Percentiles rank a stretch among this genome's conserved stretches.
These are phyloP conservation scores for Paragorgia papillata DNA, from an alignment of 92 coral and sea anemone genomes.

Conservation along the genomic window DNA sequence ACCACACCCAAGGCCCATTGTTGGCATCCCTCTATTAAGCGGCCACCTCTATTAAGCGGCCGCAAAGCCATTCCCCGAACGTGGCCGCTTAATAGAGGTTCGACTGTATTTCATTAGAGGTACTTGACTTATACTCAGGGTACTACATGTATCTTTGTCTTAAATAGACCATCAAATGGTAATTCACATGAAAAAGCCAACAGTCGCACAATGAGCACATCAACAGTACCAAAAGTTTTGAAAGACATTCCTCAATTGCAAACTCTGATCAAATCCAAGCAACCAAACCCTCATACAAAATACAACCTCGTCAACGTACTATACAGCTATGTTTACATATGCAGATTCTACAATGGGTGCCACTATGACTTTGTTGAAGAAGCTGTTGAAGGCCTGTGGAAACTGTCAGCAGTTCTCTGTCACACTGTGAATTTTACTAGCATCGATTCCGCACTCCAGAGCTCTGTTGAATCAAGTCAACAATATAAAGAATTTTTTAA, in stretches of 20 bases:
- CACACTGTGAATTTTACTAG: slow-evolving; percentile 72
- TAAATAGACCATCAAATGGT: too few relatives aligned
- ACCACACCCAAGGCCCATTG: too few relatives aligned
- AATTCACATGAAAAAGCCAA: neutral
- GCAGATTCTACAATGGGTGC: slow-evolving; percentile 84
- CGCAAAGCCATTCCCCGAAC: too few relatives aligned
- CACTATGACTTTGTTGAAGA: slow-evolving; percentile 68
- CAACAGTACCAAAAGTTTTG: slow-evolving; percentile 43
- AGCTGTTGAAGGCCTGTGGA: slow-evolving; percentile 60
- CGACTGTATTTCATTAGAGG: too few relatives aligned
- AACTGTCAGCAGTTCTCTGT: slow-evolving; percentile 72
- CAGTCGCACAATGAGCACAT: neutral
- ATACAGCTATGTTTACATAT: slow-evolving; percentile 78
- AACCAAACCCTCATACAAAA: slow-evolving; percentile 60
- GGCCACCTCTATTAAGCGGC: too few relatives aligned
- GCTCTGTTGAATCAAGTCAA: slow-evolving; percentile 60
- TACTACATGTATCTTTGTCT: too few relatives aligned
- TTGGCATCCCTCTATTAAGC: too few relatives aligned
- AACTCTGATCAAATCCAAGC: slow-evolving; percentile 48
- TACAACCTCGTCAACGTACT: slow-evolving; percentile 75
- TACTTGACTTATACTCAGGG: too few relatives aligned
- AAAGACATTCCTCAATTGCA: slow-evolving; percentile 56
- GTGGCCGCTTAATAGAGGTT: too few relatives aligned
- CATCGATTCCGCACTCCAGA: slow-evolving; percentile 64
- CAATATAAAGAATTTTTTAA: slow-evolving; percentile 70